Evolutionary conservation across 2,888 invertebrate genomes (phyloP), one percentile per base, ranked within the genome.

Genomic region (Tetheella fluctuosa): DNA sequence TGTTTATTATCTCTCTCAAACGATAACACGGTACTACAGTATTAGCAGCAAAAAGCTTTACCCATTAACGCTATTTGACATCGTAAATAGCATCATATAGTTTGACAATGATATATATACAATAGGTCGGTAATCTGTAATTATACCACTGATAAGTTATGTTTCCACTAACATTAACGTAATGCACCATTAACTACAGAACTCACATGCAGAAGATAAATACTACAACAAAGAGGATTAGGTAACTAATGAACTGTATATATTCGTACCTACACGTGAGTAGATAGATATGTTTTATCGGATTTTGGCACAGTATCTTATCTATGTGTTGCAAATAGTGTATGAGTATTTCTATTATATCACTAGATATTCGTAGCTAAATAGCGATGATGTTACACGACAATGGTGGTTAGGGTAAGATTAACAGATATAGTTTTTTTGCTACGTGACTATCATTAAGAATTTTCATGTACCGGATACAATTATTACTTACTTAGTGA

Each of bases 231-330:
- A 23, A 55, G 55, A 55, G 34, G 34, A 55, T 55, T 55, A 55
- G 30, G 55, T 55, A 20, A 55, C 20, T 55, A 55, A 55, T 55
- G 34, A 55, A 55, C 55, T 34, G 34, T 55, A 34, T 55, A 34
- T 54, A 54, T 25, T 54, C 48, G 20, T 48, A 48, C n/a, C 48
- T 48, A 48, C 48, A 48, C 48, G 20, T 17, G 17, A 30, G 54
- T 15, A n/a, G 6, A 13, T n/a, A 55, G 55, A 55, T 55, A 55
- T 34, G 37, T 55, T 34, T 23, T 55, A 55, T 55, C 55, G 55
- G 55, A 55, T 55, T 54, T 55, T 55, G 55, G 55, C 55, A 55
- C 34, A 34, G 34, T 34, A 7, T 13, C 34, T 34, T 34, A 55
- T 55, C 55, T 37, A 23, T 48, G 48, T 48, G 34, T 37, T 55